Evolutionary conservation across 2,113 vertebrate species (phyloP), one percentile per base, ranked within the genome.

Genomic region (Galemys pyrenaicus): DNA sequence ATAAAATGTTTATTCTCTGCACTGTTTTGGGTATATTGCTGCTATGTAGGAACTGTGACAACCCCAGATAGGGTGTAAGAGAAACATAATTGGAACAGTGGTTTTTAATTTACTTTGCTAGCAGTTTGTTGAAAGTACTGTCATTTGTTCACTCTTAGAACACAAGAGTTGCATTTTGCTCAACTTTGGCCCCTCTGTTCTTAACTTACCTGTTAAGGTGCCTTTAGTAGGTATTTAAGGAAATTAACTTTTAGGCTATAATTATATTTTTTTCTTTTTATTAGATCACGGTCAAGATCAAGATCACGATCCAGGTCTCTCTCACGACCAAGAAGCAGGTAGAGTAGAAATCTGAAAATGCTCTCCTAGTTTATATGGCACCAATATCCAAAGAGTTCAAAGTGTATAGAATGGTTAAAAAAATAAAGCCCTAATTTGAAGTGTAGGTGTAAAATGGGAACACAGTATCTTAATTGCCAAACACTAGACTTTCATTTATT

Each of bases 261-360:
- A 92, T 79, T 28, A 49, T 64, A 11, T 16, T 0, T 20, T 80
- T 78, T 20, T 58, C 44, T 64, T 95, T 24, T 37, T 77, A 89
- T 94, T 84, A 98, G 98, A 94, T 99, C 98, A 92, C 98, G 98
- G 58, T 99, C 98, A 3, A 98, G 99, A 77, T 99, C 99, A 20
- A 98, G 98, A 56, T 99, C 99, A 56, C 98, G 98, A 81, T 99
- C 99, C 73, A 97, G 98, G 68, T 99, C 99, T 74, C 97, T 98
- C 85, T 99, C 99, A 3, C 98, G 97, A 96, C 98, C 98, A 54
- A 98, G 98, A 96, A 99, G 98, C 98, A 99, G 99, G 99, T 99
- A 98, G 46, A 81, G 41, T 81, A 80, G 88, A 92, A 89, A 32
- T 82, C 28, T 81, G 20, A 78, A 37, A 91, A 51, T 89, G 28